Conservation (phyloP, 2,888 invertebrate genomes). For the Ectropis crepuscularia region DNA sequence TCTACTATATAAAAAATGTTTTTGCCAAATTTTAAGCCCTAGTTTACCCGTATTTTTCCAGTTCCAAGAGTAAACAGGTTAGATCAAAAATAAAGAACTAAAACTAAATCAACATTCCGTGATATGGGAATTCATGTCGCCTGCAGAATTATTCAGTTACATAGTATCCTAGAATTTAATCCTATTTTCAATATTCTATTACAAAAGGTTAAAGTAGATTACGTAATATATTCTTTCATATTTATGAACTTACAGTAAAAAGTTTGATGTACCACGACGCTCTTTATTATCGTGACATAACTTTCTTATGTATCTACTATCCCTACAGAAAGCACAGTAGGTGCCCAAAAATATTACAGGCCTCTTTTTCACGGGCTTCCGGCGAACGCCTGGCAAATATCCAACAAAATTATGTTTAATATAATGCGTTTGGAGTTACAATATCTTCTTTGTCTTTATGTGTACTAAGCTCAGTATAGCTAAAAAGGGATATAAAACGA, state of each 20-base stretch:
- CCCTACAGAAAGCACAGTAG: slow-evolving; percentile 17
- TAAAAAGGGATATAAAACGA: slow-evolving; percentile 22
- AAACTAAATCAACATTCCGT: too few relatives aligned
- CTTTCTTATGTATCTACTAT: not conserved
- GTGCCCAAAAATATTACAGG: slow-evolving; percentile 18
- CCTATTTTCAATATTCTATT: not conserved
- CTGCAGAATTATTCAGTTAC: too few relatives aligned
- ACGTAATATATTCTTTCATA: slow-evolving; percentile 1
- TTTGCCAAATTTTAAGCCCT: too few relatives aligned
- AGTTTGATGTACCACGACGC: slow-evolving; percentile 4
- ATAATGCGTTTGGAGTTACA: slow-evolving; percentile 34
- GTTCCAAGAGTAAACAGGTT: too few relatives aligned
- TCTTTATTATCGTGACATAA: slow-evolving; percentile 12
- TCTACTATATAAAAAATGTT: too few relatives aligned
- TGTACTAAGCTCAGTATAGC: slow-evolving; percentile 13
- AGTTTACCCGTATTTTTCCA: too few relatives aligned
- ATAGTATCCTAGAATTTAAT: too few relatives aligned
- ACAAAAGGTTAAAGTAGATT: not conserved
- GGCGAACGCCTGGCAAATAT: slow-evolving; percentile 44
- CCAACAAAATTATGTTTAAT: slow-evolving; percentile 50
- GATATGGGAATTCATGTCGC: too few relatives aligned
- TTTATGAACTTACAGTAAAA: slow-evolving; percentile 10
- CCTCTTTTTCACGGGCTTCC: slow-evolving; percentile 26
- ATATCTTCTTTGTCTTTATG: slow-evolving; percentile 23
- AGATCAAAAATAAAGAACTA: too few relatives aligned